Evolutionary conservation across 2,888 invertebrate genomes (phyloP).

Genomic region (Sclerodermus sp.): DNA sequence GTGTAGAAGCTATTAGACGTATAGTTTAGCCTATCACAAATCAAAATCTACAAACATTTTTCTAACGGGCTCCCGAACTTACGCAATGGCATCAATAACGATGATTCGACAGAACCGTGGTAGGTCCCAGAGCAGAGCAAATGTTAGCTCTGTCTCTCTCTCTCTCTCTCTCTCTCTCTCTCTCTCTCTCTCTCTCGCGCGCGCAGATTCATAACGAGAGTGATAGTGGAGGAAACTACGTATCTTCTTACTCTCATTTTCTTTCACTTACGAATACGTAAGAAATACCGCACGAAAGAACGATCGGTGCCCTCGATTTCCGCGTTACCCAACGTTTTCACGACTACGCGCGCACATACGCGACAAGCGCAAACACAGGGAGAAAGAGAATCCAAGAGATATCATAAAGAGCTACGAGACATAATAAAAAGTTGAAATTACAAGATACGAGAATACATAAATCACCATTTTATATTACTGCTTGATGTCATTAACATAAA

Average conservation of each 20-base stretch:
- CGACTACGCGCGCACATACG: too few species aligned
- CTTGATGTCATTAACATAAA: too few species aligned
- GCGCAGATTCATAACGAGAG: constrained; percentile 18
- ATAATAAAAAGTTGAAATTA: too few species aligned
- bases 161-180: too few species aligned
- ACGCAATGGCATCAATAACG: constrained; percentile 10
- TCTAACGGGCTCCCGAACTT: constrained; percentile 7
- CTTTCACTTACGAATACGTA: constrained; percentile 7
- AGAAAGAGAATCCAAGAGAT: not conserved
- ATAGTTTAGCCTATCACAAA: too few species aligned
- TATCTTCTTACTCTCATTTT: constrained; percentile 16
- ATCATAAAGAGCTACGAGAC: too few species aligned
- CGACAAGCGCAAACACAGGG: too few species aligned
- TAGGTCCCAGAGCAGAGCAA: constrained; percentile 18
- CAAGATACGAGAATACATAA: too few species aligned
- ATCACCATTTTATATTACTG: too few species aligned
- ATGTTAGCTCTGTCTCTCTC: too few species aligned
- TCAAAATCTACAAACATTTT: too few species aligned
- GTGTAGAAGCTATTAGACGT: too few species aligned
- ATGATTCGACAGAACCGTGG: constrained; percentile 27
- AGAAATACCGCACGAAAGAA: constrained; percentile 3
- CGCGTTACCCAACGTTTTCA: constrained; percentile 12
- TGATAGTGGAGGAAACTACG: constrained; percentile 18
- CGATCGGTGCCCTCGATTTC: constrained; percentile 16
- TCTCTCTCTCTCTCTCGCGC: constrained; percentile 8